These are phyloP conservation scores for Chloebia gouldiae DNA, from an alignment of 2,113 vertebrate genomes.

Conservation along the genomic window DNA sequence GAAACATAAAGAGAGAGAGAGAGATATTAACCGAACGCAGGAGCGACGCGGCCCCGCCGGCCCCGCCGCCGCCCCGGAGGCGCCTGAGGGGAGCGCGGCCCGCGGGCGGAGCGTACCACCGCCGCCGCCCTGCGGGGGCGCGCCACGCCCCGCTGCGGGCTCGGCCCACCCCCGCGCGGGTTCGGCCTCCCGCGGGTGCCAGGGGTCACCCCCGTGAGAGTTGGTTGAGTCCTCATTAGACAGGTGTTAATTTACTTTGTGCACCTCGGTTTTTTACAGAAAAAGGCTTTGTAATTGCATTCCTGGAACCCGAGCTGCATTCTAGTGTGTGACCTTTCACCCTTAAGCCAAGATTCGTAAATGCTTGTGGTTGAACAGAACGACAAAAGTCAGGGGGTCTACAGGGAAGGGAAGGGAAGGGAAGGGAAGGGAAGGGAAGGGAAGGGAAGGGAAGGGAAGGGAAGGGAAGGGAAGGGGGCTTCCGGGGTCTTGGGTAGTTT, in stretches of 20 bases:
- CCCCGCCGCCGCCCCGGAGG: fast-evolving
- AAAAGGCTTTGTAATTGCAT: not conserved
- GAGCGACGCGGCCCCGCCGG: too few species aligned
- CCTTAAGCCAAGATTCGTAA: not conserved
- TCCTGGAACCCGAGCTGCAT: not conserved
- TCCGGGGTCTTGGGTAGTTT: not conserved
- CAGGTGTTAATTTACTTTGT: not conserved
- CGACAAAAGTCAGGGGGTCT: not conserved
- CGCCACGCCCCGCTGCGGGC: not conserved
- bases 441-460: too few species aligned
- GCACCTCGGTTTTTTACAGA: not conserved
- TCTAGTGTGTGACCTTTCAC: not conserved
- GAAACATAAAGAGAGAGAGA: not conserved
- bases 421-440: too few species aligned
- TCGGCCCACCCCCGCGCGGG: not conserved
- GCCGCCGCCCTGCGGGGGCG: fast-evolving
- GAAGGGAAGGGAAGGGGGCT: not conserved
- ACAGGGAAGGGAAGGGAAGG: too few species aligned
- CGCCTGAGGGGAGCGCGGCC: fast-evolving
- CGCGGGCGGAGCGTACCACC: not conserved
- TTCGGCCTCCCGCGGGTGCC: too few species aligned
- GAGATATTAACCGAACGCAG: fast-evolving
- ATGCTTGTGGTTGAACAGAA: not conserved
- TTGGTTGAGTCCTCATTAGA: too few species aligned
- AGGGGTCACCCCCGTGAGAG: fast-evolving